Evolutionary conservation across 2,797 vertebrate species (phyloP).

Genomic region (Tokudaia muenninki): DNA sequence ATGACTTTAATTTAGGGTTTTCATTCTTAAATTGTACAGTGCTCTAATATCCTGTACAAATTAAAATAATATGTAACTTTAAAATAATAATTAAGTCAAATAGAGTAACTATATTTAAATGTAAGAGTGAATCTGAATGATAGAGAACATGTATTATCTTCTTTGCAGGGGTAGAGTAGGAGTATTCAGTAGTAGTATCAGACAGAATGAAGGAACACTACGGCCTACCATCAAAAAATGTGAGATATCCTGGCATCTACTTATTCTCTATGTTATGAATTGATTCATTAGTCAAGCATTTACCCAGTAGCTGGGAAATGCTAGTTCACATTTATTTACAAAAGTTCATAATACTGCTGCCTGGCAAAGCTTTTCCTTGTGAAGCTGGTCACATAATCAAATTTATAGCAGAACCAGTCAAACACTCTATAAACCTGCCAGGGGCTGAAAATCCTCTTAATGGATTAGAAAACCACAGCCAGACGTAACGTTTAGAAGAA

Average conservation of each 20-base stretch:
- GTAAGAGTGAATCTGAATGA: neutral
- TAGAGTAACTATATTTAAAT: neutral
- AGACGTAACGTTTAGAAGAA: slow-evolving; percentile 48
- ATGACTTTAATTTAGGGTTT: neutral
- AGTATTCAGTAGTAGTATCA: neutral
- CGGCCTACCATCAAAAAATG: neutral
- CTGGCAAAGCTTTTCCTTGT: slow-evolving; percentile 26
- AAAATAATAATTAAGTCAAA: slow-evolving; percentile 37
- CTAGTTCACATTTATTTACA: neutral
- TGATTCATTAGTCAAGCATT: slow-evolving; percentile 37
- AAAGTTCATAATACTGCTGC: slow-evolving; percentile 18
- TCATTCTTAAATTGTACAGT: neutral
- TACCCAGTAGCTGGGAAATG: neutral
- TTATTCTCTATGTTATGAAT: neutral
- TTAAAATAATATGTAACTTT: neutral
- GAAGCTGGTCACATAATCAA: slow-evolving; percentile 61
- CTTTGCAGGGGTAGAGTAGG: neutral
- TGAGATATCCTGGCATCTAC: neutral
- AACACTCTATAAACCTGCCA: slow-evolving; percentile 42
- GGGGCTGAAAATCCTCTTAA: slow-evolving; percentile 66
- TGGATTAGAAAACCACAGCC: slow-evolving; percentile 30
- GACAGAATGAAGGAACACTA: neutral
- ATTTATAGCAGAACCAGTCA: slow-evolving; percentile 37
- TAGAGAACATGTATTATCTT: neutral
- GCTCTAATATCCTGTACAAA: slow-evolving; percentile 1